Evolutionary conservation across 2,888 invertebrate genomes (phyloP).

Genomic region (Rosalia funebris): DNA sequence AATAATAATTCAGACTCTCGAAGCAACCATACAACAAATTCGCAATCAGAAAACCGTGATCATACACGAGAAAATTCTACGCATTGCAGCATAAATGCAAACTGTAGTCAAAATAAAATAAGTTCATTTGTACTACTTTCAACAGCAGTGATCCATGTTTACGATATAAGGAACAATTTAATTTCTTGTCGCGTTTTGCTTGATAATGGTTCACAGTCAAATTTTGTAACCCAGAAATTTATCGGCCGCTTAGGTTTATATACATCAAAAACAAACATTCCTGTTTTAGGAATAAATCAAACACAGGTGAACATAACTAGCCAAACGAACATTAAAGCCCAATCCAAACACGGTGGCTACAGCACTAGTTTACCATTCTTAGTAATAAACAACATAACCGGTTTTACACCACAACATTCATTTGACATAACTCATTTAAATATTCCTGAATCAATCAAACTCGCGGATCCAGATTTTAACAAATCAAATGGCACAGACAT

Average conservation of each 20-base stretch:
- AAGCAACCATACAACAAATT: no score
- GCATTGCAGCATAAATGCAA: no score
- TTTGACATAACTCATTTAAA: background rate
- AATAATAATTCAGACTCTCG: no score
- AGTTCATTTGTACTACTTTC: no score
- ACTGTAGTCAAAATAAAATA: no score
- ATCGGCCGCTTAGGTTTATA: background rate
- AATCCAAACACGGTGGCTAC: slow-evolving; percentile 26
- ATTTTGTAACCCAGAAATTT: background rate
- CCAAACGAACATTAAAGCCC: slow-evolving; percentile 17
- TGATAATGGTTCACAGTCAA: background rate
- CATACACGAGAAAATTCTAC: no score
- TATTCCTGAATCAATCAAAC: slow-evolving; percentile 17
- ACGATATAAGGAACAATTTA: background rate
- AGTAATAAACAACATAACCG: slow-evolving; percentile 8
- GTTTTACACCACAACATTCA: background rate
- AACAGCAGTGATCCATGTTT: no score
- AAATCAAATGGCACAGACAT: slow-evolving; percentile 10
- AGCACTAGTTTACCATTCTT: slow-evolving; percentile 1
- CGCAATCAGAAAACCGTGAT: no score
- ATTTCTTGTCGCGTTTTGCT: background rate
- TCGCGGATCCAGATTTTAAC: slow-evolving; percentile 26
- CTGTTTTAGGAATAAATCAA: slow-evolving; percentile 29
- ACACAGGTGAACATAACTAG: slow-evolving; percentile 13
- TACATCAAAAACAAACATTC: slow-evolving; percentile 5